phyloP scores from a whole-genome alignment of 2,888 invertebrate species.

The Steromphala cineraria region DNA sequence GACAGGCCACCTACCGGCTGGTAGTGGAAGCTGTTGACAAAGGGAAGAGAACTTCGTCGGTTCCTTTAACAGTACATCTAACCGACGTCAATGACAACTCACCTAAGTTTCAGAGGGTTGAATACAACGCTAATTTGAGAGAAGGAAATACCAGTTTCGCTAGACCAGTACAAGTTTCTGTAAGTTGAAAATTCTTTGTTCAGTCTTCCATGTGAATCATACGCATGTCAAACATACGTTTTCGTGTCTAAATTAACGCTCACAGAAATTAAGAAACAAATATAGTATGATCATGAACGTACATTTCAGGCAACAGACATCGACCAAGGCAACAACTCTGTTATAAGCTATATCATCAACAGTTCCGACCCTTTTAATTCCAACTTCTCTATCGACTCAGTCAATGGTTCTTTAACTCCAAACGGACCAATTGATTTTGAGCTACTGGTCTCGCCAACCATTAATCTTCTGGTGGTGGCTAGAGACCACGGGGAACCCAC shows the following conservation, averaged over 20 bases:
- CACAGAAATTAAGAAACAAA: neutral
- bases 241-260: no score
- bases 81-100: conserved; percentile 68
- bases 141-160: conserved; percentile 87
- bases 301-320: conserved; percentile 82
- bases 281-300: conserved; percentile 8
- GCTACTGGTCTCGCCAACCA: conserved; percentile 31
- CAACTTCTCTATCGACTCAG: conserved; percentile 80
- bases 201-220: neutral
- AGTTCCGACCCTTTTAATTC: neutral
- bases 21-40: conserved; percentile 88
- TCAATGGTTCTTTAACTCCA: conserved; percentile 78
- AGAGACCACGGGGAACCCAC: conserved; percentile 59
- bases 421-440: conserved; percentile 63
- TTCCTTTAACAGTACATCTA: conserved; percentile 59
- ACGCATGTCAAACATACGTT: neutral
- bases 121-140: conserved; percentile 78
- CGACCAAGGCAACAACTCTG: conserved; percentile 76
- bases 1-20: conserved; percentile 86
- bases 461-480: conserved; percentile 54
- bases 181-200: conserved; percentile 32
- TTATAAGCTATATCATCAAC: neutral
- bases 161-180: conserved; percentile 84
- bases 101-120: conserved; percentile 58
- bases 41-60: conserved; percentile 78